These are phyloP conservation scores for Clunio marinus DNA, from an alignment of 2,888 invertebrate genomes.

Conservation along the genomic window DNA sequence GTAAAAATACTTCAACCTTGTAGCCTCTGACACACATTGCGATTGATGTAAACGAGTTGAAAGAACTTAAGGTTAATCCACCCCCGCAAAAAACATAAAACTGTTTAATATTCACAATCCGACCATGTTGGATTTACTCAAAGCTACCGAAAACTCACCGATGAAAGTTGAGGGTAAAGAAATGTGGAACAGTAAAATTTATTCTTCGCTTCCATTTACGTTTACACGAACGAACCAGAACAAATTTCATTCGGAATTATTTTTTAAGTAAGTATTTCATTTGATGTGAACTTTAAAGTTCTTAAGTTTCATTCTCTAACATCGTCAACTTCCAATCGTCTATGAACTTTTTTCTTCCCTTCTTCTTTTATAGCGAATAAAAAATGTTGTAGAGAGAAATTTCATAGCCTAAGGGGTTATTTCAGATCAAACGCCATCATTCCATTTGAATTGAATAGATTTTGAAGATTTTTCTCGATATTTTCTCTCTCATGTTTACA, in stretches of 20 bases:
- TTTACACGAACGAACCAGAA: no score
- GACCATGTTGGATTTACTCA: constrained; percentile 17
- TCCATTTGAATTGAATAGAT: no score
- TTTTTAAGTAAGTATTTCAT: no score
- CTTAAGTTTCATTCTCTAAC: no score
- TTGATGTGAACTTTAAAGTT: no score
- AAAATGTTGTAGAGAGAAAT: no score
- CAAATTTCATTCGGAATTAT: no score
- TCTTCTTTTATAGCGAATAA: no score
- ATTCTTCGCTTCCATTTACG: not conserved
- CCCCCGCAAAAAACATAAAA: not conserved
- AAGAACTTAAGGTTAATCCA: constrained; percentile 1
- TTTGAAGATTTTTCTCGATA: not conserved
- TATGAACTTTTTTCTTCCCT: no score
- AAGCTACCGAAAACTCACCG: not conserved
- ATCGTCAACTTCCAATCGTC: no score
- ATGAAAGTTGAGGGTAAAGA: not conserved
- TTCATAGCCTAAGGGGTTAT: no score
- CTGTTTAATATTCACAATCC: constrained; percentile 4
- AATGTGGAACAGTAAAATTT: not conserved
- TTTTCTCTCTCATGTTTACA: constrained; percentile 1
- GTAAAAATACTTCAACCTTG: not conserved
- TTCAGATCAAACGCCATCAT: no score
- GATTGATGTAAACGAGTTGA: not conserved
- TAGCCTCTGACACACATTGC: constrained; percentile 21